Percentiles rank a stretch among this genome's conserved stretches.
Conservation (phyloP, 23 tunicate species). For the Clavelina lepadiformis region DNA sequence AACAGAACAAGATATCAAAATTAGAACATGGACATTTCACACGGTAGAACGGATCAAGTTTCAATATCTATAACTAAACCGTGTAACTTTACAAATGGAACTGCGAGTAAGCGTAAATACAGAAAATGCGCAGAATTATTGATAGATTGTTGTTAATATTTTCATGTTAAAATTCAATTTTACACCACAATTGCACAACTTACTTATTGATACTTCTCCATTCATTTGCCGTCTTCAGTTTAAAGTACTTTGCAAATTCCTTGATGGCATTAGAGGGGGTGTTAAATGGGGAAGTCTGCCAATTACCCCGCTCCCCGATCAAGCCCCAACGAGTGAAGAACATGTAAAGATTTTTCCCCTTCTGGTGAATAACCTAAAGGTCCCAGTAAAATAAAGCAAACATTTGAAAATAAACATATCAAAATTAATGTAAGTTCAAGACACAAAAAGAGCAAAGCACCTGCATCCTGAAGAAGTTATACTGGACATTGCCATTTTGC, state of each 20-base stretch:
- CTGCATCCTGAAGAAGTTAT: conserved; percentile 96
- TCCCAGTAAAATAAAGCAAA: too few species aligned
- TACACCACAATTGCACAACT: background rate
- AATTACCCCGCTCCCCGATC: conserved; percentile 88
- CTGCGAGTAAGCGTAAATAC: too few species aligned
- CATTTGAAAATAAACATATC: too few species aligned
- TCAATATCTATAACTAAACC: too few species aligned
- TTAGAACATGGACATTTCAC: too few species aligned
- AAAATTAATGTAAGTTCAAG: too few species aligned
- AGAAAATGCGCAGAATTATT: too few species aligned
- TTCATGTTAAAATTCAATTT: background rate
- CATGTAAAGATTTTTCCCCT: conserved; percentile 83
- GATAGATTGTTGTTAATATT: background rate
- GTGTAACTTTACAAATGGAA: too few species aligned
- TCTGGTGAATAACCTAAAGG: conserved; percentile 89
- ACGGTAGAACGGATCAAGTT: too few species aligned
- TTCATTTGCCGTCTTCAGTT: conserved; percentile 96
- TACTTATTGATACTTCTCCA: conserved; percentile 88
- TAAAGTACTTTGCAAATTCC: conserved; percentile 91
- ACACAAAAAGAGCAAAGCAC: too few species aligned
- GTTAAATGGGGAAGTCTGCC: conserved; percentile 97
- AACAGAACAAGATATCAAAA: too few species aligned
- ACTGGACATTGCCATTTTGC: conserved; percentile 59
- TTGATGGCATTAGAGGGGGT: conserved; percentile 84
- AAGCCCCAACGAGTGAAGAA: conserved; percentile 94